Conservation (phyloP, 2,113 vertebrate species). For the Clupea harengus region DNA sequence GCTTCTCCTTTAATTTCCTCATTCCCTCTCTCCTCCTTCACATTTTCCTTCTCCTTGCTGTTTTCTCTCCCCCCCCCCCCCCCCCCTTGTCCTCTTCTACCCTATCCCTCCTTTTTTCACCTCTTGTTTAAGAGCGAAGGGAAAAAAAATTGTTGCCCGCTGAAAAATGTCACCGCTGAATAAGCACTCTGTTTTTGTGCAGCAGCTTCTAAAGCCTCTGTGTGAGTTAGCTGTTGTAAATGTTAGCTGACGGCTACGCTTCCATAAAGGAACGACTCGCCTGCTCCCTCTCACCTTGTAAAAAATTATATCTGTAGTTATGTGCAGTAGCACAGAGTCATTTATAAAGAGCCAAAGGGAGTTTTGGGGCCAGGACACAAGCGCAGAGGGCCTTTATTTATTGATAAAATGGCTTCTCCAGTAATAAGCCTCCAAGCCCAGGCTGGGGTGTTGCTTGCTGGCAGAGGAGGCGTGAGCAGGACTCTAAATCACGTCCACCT, state of each 20-base stretch:
- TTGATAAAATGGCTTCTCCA: conserved; percentile 19
- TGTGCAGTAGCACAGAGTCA: background rate
- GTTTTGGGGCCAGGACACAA: background rate
- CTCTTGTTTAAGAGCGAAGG: background rate
- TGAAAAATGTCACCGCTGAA: background rate
- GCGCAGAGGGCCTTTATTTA: conserved; percentile 11
- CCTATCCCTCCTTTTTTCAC: background rate
- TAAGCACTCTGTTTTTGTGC: background rate
- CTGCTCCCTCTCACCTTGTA: background rate
- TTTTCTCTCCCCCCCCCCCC: background rate
- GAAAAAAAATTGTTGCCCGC: background rate
- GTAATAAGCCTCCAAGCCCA: background rate
- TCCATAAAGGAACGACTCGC: background rate
- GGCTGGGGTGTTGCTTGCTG: background rate
- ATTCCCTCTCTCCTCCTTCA: background rate
- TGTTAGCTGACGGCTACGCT: background rate
- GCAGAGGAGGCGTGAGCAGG: background rate
- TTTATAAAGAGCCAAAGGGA: background rate
- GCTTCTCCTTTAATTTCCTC: background rate
- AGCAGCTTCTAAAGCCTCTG: background rate
- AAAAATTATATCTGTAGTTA: background rate
- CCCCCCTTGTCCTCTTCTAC: background rate
- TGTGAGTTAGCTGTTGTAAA: conserved; percentile 13
- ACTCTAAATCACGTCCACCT: conserved; percentile 26
- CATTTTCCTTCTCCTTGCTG: background rate